Conservation (phyloP, 2,888 invertebrate genomes). For the Tromatobia lineatoria region DNA sequence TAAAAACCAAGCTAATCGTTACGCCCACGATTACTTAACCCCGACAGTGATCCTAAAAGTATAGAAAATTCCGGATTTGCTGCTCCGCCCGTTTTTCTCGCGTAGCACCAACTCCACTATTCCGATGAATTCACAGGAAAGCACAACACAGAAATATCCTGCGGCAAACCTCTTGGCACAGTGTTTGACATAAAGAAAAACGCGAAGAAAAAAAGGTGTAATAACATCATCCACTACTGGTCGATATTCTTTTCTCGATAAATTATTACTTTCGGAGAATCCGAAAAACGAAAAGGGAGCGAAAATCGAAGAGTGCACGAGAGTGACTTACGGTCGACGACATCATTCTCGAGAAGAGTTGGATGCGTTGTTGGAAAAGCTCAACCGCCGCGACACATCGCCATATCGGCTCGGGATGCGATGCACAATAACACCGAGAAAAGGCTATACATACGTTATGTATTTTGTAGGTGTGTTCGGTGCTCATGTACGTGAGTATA, state of each 20-base stretch:
- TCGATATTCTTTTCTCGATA: too few relatives aligned
- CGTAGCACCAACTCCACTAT: not conserved
- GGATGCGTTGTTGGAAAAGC: slow-evolving; percentile 67
- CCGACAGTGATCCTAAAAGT: not conserved
- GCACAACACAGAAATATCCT: not conserved
- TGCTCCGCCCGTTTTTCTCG: not conserved
- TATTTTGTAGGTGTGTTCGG: slow-evolving; percentile 39
- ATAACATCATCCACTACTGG: too few relatives aligned
- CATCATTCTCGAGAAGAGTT: slow-evolving; percentile 67
- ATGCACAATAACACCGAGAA: slow-evolving; percentile 70
- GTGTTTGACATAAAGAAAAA: not conserved
- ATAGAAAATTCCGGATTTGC: not conserved
- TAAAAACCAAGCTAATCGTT: not conserved
- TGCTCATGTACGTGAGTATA: not conserved
- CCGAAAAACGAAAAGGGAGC: not conserved
- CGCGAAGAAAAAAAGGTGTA: not conserved
- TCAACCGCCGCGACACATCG: slow-evolving; percentile 70
- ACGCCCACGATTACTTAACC: too few relatives aligned
- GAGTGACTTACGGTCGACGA: slow-evolving; percentile 71
- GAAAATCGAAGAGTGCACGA: not conserved
- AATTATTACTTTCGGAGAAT: not conserved
- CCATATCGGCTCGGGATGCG: slow-evolving; percentile 64
- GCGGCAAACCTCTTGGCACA: too few relatives aligned
- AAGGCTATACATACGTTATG: slow-evolving; percentile 31
- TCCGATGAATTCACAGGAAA: not conserved